Base-by-base conservation (phyloP, 1,140 invertebrate genomes). In the Rhynchophorus ferrugineus region DNA sequence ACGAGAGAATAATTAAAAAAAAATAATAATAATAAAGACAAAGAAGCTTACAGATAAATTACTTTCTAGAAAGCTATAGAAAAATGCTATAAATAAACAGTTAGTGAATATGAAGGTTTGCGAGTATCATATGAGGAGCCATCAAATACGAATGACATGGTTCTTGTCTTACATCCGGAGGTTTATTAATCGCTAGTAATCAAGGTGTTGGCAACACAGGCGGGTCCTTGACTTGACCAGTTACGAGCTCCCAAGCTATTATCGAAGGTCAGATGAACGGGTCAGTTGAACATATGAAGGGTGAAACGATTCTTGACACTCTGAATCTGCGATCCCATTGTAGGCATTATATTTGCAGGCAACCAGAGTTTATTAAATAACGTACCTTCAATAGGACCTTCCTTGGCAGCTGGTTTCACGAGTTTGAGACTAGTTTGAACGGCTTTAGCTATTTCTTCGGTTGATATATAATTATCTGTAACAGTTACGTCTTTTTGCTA, bases 291-390 rank as follows among this genome's bases (percentile, higher is more conserved):
- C 1, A 85, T 75, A 59, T 87, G 83, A 3, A 90, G 73, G 3
- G 85, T 87, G 65, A 82, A 91, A 55, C 78, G 78, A 54, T 87
- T 81, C 55, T 89, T 84, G n/a, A n/a, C n/a, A n/a, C n/a, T n/a
- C n/a, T n/a, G n/a, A n/a, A n/a, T n/a, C n/a, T n/a, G 51, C 82
- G 78, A 62, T 91, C 87, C 84, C 84, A 91, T 63, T 79, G 64
- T 87, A 91, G 22, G 85, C 80, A 61, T 89, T 90, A 72, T 90
- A 91, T 63, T 89, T 88, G 61, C 88, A n/a, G n/a, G n/a, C n/a
- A n/a, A n/a, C n/a, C n/a, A n/a, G n/a, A n/a, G n/a, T n/a, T n/a
- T n/a, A n/a, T n/a, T n/a, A n/a, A n/a, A n/a, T n/a, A n/a, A n/a
- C 9, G 44, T 47, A 22, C 60, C 63, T 46, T 64, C 62, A 56